Conservation (phyloP, 1,140 invertebrate genomes). For the Oryctes rhinoceros region DNA sequence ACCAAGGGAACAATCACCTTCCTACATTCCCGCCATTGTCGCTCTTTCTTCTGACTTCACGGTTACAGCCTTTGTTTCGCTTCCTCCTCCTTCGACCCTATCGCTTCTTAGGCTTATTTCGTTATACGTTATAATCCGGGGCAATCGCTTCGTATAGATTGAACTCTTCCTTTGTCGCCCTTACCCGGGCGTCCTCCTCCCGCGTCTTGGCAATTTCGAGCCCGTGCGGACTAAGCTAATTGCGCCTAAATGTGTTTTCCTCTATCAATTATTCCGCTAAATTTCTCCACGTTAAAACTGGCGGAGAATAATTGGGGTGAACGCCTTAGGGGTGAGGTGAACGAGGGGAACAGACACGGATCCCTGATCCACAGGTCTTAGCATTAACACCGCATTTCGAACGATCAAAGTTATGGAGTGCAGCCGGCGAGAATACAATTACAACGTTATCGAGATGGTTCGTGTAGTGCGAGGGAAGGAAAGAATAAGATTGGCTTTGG, state of each 20-base stretch:
- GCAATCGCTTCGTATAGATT: too few relatives aligned
- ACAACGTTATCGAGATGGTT: too few relatives aligned
- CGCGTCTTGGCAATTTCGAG: neutral
- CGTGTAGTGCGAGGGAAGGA: too few relatives aligned
- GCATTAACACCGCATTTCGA: constrained; percentile 1
- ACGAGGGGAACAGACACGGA: neutral
- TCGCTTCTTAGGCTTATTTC: neutral
- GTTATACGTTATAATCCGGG: neutral
- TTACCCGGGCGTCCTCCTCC: neutral
- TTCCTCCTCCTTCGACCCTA: neutral
- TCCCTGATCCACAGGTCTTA: neutral
- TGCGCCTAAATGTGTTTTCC: constrained; percentile 2
- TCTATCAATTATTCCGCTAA: constrained; percentile 15
- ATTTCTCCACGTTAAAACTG: constrained; percentile 1
- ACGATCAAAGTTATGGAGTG: neutral
- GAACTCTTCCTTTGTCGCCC: neutral
- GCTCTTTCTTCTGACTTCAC: neutral
- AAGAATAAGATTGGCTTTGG: too few relatives aligned
- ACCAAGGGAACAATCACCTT: neutral
- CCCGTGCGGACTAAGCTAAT: constrained; percentile 6
- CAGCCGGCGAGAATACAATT: neutral
- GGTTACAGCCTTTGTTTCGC: neutral
- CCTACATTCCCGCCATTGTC: neutral
- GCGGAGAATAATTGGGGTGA: neutral
- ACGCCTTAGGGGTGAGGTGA: neutral